Evolutionary conservation across 2,888 invertebrate species (phyloP).

Genomic region (Drosophila neutralis): DNA sequence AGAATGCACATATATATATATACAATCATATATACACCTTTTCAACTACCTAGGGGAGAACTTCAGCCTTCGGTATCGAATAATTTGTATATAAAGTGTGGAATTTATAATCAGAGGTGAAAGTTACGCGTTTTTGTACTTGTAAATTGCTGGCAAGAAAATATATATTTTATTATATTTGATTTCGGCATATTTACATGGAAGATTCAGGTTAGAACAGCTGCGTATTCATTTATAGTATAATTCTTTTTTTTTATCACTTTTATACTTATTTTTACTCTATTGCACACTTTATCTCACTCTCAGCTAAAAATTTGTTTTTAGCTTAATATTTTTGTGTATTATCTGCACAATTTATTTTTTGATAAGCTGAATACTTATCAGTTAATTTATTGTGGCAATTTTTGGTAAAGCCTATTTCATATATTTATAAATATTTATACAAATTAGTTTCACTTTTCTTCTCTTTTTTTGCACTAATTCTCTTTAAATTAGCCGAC

Average conservation of each 20-base stretch:
- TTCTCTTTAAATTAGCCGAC: conserved; percentile 26
- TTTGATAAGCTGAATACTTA: conserved; percentile 47
- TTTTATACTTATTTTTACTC: conserved; percentile 4
- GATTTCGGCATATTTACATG: conserved; percentile 64
- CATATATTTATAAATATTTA: conserved; percentile 31
- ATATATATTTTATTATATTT: conserved; percentile 11
- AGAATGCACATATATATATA: not conserved
- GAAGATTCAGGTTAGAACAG: conserved; percentile 24
- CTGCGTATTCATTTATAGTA: not conserved
- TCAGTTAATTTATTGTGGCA: conserved; percentile 19
- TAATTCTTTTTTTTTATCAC: not conserved
- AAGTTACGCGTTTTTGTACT: conserved; percentile 64
- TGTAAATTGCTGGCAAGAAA: conserved; percentile 69
- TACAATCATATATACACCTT: not conserved
- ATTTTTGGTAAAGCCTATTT: conserved; percentile 4
- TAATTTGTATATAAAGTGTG: conserved; percentile 18
- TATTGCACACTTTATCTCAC: conserved; percentile 21
- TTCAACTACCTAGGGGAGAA: conserved; percentile 1
- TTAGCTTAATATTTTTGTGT: not conserved
- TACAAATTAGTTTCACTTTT: conserved; percentile 41
- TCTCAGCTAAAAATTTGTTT: conserved; percentile 6
- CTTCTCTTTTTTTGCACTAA: conserved; percentile 27
- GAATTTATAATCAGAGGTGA: conserved; percentile 8
- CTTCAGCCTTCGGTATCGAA: conserved; percentile 16
- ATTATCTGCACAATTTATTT: conserved; percentile 23